phyloP scores from a whole-genome alignment of 2,113 vertebrate genomes.

The Barbus barbus region DNA sequence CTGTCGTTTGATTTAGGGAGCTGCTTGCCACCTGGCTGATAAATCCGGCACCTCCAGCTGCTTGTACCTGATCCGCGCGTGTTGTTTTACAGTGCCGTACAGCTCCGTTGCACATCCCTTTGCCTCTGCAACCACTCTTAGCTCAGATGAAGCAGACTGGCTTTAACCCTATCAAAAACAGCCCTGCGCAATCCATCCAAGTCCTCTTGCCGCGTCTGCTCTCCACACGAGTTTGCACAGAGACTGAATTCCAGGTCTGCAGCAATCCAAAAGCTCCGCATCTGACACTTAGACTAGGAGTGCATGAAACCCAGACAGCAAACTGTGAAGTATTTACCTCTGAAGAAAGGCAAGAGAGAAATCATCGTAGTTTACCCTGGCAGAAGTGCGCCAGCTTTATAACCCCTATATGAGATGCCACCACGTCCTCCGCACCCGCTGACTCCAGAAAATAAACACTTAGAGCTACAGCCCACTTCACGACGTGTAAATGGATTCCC shows the following conservation, averaged over 20 bases:
- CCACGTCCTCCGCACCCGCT: neutral
- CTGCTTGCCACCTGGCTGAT: constrained; percentile 38
- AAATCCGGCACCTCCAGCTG: neutral
- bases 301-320: constrained; percentile 62
- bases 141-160: neutral
- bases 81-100: neutral
- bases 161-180: constrained; percentile 41
- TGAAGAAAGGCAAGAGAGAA: constrained; percentile 59
- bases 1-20: neutral
- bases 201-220: constrained; percentile 15
- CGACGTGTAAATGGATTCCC: constrained; percentile 14
- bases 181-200: constrained; percentile 25
- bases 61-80: neutral
- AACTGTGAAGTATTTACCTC: constrained; percentile 65
- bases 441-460: constrained; percentile 43
- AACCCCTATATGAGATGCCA: constrained; percentile 30
- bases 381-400: constrained; percentile 54
- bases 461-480: constrained; percentile 13
- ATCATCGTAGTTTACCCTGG: constrained; percentile 69
- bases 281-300: constrained; percentile 61
- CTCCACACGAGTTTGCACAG: constrained; percentile 28
- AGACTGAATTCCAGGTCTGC: constrained; percentile 48
- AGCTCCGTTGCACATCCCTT: neutral
- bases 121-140: neutral
- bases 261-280: constrained; percentile 47